Evolutionary conservation across 2,113 vertebrate species (phyloP).

Genomic region (Camelus bactrianus): DNA sequence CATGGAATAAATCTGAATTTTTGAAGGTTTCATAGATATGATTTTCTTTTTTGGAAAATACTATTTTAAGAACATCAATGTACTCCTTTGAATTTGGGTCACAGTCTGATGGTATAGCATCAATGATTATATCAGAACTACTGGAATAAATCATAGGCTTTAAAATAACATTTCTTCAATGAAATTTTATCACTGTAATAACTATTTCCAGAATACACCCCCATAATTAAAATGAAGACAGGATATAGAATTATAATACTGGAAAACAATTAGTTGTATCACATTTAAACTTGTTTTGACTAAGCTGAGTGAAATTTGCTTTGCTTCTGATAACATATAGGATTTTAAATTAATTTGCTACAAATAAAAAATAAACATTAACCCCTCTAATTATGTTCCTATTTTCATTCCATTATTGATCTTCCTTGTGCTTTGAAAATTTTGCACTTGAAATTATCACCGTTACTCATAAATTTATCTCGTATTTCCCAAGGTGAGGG

Average conservation of each 20-base stretch:
- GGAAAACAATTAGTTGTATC: background rate
- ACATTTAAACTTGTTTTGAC: constrained; percentile 48
- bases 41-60: background rate
- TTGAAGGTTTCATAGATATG: background rate
- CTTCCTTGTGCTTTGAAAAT: background rate
- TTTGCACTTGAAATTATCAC: constrained; percentile 14
- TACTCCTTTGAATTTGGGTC: constrained; percentile 34
- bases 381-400: background rate
- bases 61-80: background rate
- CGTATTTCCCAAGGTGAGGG: background rate
- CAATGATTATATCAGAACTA: background rate
- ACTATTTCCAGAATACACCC: background rate
- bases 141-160: background rate
- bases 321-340: background rate
- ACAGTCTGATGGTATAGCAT: constrained; percentile 19
- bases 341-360: constrained; percentile 46
- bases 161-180: background rate
- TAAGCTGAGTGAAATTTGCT: background rate
- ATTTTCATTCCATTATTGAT: background rate
- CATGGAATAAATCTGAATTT: background rate
- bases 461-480: constrained; percentile 17
- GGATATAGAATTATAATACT: background rate
- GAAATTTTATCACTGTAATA: constrained; percentile 5
- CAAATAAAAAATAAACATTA: constrained; percentile 25
- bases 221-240: constrained; percentile 7